Evolutionary conservation across 2,113 vertebrate genomes (phyloP).

Genomic region (Sturnus vulgaris): DNA sequence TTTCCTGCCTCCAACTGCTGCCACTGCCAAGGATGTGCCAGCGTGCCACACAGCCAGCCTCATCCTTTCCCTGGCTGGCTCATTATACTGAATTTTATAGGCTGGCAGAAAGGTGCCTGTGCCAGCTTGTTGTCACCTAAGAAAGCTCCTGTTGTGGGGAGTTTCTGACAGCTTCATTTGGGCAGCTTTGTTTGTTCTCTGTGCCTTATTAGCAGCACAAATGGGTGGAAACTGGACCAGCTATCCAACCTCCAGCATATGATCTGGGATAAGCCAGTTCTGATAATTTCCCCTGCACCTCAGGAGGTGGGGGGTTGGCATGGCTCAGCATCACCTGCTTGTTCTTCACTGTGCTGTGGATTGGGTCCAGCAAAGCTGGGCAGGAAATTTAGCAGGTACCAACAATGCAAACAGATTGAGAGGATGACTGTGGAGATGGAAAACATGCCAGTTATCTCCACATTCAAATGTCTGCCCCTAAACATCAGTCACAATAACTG

Average conservation of each 20-base stretch:
- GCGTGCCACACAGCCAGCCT: background rate
- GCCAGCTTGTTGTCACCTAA: slow-evolving; percentile 45
- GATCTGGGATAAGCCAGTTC: background rate
- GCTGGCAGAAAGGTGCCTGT: slow-evolving; percentile 6
- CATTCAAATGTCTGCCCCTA: background rate
- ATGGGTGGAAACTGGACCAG: background rate
- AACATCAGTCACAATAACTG: background rate
- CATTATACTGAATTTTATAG: background rate
- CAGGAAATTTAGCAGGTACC: background rate
- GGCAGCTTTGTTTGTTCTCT: slow-evolving; percentile 10
- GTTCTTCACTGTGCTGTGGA: background rate
- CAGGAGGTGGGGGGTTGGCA: background rate
- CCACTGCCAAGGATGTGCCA: slow-evolving; percentile 16
- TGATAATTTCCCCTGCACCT: background rate
- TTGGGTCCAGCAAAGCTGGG: background rate
- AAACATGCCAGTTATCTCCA: background rate
- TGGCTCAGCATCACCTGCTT: background rate
- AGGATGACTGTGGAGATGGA: background rate
- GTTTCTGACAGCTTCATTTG: slow-evolving; percentile 39
- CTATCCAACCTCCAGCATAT: background rate
- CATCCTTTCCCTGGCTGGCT: background rate
- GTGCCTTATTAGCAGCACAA: background rate
- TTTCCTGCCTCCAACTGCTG: slow-evolving; percentile 28
- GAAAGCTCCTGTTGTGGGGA: background rate
- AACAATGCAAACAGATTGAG: background rate